Evolutionary conservation across 1,140 invertebrate species (phyloP).

Genomic region (Thaumatotibia leucotreta): DNA sequence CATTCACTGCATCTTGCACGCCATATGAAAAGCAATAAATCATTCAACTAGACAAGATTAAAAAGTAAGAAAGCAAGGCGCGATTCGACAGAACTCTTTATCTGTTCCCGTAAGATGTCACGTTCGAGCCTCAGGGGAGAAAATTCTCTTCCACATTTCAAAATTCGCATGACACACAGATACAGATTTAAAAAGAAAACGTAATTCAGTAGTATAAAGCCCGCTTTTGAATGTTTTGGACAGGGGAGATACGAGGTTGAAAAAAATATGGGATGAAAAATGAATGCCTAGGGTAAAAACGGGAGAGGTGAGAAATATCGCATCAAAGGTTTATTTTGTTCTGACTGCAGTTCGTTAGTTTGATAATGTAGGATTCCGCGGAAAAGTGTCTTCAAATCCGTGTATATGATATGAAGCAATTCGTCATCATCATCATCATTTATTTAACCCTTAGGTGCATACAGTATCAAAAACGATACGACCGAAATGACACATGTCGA

Average conservation of each 20-base stretch:
- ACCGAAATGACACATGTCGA: too few species aligned
- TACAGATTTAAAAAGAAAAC: not conserved
- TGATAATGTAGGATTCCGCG: not conserved
- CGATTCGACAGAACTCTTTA: too few species aligned
- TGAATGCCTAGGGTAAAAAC: not conserved
- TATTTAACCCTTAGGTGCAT: not conserved
- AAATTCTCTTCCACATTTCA: not conserved
- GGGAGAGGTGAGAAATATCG: not conserved
- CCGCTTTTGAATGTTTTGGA: not conserved
- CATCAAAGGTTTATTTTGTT: not conserved
- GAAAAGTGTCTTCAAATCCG: not conserved
- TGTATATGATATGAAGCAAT: too few species aligned
- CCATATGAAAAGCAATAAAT: too few species aligned
- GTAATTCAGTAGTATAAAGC: not conserved
- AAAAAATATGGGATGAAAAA: not conserved
- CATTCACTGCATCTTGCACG: too few species aligned
- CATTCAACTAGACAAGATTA: too few species aligned
- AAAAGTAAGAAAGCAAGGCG: too few species aligned
- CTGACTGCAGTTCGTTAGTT: not conserved
- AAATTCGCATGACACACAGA: not conserved
- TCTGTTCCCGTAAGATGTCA: too few species aligned
- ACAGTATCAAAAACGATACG: too few species aligned
- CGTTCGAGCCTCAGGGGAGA: not conserved
- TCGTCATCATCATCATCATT: too few species aligned
- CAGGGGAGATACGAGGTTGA: not conserved